Evolutionary conservation across 1,140 invertebrate species (phyloP), one percentile per base, ranked within the genome.

Genomic region (Dermatophagoides farinae): DNA sequence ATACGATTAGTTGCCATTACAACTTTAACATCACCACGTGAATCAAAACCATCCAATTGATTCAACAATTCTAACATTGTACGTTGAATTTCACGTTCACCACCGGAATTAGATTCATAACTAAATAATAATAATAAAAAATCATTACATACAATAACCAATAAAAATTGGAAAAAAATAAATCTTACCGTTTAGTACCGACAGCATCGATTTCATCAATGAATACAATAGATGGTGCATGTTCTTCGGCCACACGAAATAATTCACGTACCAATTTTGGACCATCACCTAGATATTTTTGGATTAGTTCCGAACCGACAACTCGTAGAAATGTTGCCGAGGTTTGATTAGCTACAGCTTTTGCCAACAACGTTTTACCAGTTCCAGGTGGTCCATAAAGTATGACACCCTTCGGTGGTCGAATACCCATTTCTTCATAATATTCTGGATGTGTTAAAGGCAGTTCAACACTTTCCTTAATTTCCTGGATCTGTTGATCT

Each of bases 161-260:
- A 44, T 58, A 12, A 23, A 23, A 23, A 22, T 12, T 18, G 20
- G 5, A 20, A 12, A 20, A 58, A 58, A 5, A 20, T 12, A 31
- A 22, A 55, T 58, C 53, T 58, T 58, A 75, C 69, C 91, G 80
- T 77, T 99, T 99, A 22, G 96, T 99, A 54, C 96, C 96, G 40
- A 99, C 89, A 62, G 96, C 96, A 79, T 99, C 96, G 68, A 99
- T 99, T 81, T 99, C 96, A 79, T 99, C 96, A 70, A 99, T 98
- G 71, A 99, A 99, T 0, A 99, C 93, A 74, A 99, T 99, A 0
- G 92, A 97, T 10, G 96, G 47, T 95, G 95, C 92, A 78, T 99
- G 91, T 73, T 99, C 95, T 71, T 99, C 95, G 22, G 96, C 95
- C 10, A 99, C 93, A 69, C 93, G 76, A 74, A 99, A 99, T 16